Evolutionary conservation across 2,113 vertebrate genomes (phyloP).

Genomic region (Anseranas semipalmata): DNA sequence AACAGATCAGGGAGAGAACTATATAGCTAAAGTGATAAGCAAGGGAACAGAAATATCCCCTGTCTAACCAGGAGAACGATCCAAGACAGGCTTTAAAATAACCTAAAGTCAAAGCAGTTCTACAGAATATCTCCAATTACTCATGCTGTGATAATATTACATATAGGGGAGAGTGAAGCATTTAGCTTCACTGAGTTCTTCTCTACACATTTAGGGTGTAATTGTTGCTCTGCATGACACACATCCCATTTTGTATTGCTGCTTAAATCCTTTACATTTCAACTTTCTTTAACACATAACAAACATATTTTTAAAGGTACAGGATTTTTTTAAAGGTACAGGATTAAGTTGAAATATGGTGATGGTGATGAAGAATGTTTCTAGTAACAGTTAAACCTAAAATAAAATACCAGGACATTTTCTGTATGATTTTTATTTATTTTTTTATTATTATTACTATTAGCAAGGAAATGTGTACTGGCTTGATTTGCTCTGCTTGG

Average conservation of each 20-base stretch:
- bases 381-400: neutral
- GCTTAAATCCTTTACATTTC: slow-evolving; percentile 34
- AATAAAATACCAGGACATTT: neutral
- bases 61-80: neutral
- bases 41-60: neutral
- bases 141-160: slow-evolving; percentile 63
- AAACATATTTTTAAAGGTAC: slow-evolving; percentile 40
- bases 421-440: neutral
- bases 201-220: slow-evolving; percentile 27
- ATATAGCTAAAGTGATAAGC: neutral
- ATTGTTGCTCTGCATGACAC: slow-evolving; percentile 50
- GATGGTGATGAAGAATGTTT: neutral
- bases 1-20: neutral
- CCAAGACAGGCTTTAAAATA: slow-evolving; percentile 48
- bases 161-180: neutral
- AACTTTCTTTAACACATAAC: slow-evolving; percentile 7
- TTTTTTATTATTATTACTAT: neutral
- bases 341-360: neutral
- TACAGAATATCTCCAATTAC: slow-evolving; percentile 35
- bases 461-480: neutral
- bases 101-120: slow-evolving; percentile 38
- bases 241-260: slow-evolving; percentile 38
- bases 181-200: slow-evolving; percentile 37
- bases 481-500: neutral
- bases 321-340: slow-evolving; percentile 9